Percentiles rank a stretch among this genome's conserved stretches.
Conservation (phyloP, 2,113 vertebrate species). For the Aptenodytes forsteri region DNA sequence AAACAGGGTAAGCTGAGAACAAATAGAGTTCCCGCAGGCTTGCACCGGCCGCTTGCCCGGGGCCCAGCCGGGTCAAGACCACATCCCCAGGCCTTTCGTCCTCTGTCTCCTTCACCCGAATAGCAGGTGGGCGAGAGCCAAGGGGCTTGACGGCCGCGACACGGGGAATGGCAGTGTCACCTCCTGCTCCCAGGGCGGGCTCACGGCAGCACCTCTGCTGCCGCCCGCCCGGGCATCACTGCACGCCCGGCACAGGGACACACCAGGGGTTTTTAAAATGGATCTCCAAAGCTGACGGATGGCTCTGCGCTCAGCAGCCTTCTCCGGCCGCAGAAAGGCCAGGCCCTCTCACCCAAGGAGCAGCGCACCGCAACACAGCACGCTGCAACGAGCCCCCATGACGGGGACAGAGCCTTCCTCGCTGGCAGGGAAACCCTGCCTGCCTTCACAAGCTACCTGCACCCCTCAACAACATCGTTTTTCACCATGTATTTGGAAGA, state of each 20-base stretch:
- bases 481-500: neutral
- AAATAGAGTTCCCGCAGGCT: neutral
- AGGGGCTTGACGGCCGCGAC: fast-evolving
- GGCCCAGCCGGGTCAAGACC: neutral
- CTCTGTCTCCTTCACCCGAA: neutral
- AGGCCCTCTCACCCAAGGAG: neutral
- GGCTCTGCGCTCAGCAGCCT: neutral
- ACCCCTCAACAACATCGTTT: neutral
- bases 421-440: fast-evolving
- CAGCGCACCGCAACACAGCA: fast-evolving
- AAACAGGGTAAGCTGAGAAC: neutral
- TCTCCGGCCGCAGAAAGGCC: neutral
- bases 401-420: neutral
- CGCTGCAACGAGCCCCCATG: neutral
- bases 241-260: neutral
- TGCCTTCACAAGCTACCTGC: neutral
- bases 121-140: neutral
- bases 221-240: neutral
- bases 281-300: fast-evolving
- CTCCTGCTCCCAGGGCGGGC: neutral
- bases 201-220: neutral
- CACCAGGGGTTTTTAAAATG: fast-evolving
- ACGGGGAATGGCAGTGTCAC: neutral
- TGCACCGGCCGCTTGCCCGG: fast-evolving
- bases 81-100: neutral